phyloP scores from a whole-genome alignment of 2,113 vertebrate genomes.

The Acanthochromis polyacanthus region DNA sequence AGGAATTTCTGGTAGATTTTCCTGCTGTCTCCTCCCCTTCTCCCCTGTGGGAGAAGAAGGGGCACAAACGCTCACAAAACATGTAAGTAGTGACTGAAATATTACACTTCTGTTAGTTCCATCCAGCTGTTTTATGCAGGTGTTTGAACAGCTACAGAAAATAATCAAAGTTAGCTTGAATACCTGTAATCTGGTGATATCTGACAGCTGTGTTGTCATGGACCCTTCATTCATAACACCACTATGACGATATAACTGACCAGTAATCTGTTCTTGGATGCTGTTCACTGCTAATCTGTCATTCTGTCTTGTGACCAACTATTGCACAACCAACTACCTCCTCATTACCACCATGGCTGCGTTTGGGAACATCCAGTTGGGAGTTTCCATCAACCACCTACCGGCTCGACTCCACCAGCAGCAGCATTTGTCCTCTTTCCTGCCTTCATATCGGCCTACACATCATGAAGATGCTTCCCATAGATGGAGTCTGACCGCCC shows the following conservation, averaged over 20 bases:
- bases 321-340: not conserved
- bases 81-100: too few species aligned
- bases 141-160: too few species aligned
- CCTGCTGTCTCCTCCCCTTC: too few species aligned
- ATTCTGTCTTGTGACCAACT: not conserved
- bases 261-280: not conserved
- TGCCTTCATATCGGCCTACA: not conserved
- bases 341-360: not conserved
- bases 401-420: constrained; percentile 11
- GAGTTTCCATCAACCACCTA: constrained; percentile 49
- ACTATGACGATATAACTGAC: not conserved
- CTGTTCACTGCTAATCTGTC: not conserved
- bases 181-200: too few species aligned
- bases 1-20: too few species aligned
- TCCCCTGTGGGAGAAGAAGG: too few species aligned
- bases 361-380: constrained; percentile 1
- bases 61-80: too few species aligned
- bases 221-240: not conserved
- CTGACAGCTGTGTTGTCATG: too few species aligned
- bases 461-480: not conserved
- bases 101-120: too few species aligned
- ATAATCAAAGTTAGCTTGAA: too few species aligned
- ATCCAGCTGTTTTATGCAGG: too few species aligned
- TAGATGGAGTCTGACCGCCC: not conserved
- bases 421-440: not conserved